These are phyloP conservation scores for Barbus barbus DNA, from an alignment of 2,113 vertebrate genomes.

Conservation along the genomic window DNA sequence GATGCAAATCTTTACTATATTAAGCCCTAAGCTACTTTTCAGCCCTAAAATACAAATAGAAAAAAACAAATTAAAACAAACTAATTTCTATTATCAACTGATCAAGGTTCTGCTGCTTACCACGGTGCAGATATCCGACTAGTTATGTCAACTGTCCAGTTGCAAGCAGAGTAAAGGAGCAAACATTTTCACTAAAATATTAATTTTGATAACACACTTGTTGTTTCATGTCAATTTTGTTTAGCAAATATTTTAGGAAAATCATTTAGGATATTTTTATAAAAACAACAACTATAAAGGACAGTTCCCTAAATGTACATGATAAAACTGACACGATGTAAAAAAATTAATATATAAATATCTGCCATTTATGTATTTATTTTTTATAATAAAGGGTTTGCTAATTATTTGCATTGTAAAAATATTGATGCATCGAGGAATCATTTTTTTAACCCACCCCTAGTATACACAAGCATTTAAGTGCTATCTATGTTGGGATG, in stretches of 20 bases:
- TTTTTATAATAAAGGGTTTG: neutral
- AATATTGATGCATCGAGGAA: neutral
- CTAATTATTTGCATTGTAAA: neutral
- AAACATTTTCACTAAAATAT: neutral
- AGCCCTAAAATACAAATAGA: neutral
- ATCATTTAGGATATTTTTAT: neutral
- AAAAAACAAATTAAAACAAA: neutral
- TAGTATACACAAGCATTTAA: conserved; percentile 12
- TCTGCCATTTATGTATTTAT: neutral
- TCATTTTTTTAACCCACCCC: neutral
- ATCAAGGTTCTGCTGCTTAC: neutral
- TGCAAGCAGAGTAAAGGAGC: neutral
- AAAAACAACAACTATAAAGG: no score
- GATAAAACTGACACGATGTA: no score
- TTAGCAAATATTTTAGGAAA: neutral
- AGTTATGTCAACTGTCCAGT: neutral
- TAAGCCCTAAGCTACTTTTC: neutral
- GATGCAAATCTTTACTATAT: neutral
- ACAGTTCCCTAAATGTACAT: no score
- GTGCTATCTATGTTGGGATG: neutral
- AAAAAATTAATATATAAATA: no score
- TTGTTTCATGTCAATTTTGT: neutral
- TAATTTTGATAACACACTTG: neutral
- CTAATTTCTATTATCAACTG: neutral
- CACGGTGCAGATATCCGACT: neutral